Percentiles rank a stretch among this genome's conserved stretches.
Conservation (phyloP, 2,797 vertebrate genomes). For the Xenops minutus region DNA sequence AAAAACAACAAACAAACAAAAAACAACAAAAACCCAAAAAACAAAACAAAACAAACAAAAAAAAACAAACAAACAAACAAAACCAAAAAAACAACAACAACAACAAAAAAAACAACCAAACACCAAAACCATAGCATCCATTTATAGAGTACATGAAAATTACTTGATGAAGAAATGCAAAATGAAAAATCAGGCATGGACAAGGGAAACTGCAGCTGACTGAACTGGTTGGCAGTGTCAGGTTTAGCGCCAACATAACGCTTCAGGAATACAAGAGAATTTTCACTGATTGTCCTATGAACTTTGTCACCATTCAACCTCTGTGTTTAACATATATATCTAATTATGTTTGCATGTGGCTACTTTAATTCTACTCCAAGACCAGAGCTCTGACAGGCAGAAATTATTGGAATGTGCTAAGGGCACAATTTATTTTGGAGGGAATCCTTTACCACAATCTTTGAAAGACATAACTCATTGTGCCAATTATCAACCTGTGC, state of each 20-base stretch:
- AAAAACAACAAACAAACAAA: too few species aligned
- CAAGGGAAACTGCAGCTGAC: neutral
- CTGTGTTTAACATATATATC: neutral
- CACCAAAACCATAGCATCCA: neutral
- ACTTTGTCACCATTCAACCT: neutral
- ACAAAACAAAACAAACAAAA: too few species aligned
- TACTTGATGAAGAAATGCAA: neutral
- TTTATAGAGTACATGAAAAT: neutral
- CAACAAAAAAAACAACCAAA: too few species aligned
- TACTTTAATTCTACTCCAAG: neutral
- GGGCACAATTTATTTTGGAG: neutral
- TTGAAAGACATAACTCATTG: neutral
- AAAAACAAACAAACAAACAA: too few species aligned
- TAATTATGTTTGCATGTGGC: fast-evolving
- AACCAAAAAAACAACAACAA: too few species aligned
- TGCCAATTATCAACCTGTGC: neutral
- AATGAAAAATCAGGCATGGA: neutral
- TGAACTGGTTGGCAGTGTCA: neutral
- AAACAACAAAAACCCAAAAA: too few species aligned
- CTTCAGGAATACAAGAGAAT: neutral
- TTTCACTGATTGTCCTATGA: neutral
- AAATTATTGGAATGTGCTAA: neutral
- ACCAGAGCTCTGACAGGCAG: neutral
- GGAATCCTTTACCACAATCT: neutral
- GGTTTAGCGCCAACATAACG: neutral